Conservation (phyloP, 1,140 invertebrate genomes). For the Zaprionus inermis region DNA sequence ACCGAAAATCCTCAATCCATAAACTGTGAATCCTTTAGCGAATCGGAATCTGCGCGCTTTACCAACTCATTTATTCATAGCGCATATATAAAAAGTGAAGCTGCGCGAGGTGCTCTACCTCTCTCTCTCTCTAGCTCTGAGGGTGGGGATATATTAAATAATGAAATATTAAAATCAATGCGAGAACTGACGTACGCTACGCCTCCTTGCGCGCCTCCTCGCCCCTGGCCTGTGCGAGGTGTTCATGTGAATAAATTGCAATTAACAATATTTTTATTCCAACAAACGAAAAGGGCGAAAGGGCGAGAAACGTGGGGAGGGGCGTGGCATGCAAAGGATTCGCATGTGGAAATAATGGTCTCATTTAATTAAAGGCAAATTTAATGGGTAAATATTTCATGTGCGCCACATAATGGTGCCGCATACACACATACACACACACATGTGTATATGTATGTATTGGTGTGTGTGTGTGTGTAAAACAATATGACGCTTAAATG, state of each 20-base stretch:
- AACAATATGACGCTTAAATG: slow-evolving; percentile 55
- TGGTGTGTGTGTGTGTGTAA: background rate
- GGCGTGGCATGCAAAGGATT: slow-evolving; percentile 17
- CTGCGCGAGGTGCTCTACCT: background rate
- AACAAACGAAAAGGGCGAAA: slow-evolving; percentile 66
- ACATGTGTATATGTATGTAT: slow-evolving; percentile 12
- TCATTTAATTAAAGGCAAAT: slow-evolving; percentile 82
- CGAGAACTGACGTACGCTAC: slow-evolving; percentile 33
- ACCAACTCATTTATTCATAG: slow-evolving; percentile 71
- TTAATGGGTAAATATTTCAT: slow-evolving; percentile 82
- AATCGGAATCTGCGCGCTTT: slow-evolving; percentile 1
- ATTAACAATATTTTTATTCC: slow-evolving; percentile 83
- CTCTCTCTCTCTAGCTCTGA: background rate
- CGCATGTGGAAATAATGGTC: slow-evolving; percentile 27
- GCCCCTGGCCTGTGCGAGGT: slow-evolving; percentile 45
- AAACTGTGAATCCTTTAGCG: slow-evolving; percentile 1
- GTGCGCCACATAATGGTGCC: slow-evolving; percentile 30
- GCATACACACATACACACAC: slow-evolving; percentile 26
- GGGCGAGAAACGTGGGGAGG: background rate
- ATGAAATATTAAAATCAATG: slow-evolving; percentile 82
- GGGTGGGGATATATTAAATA: slow-evolving; percentile 63
- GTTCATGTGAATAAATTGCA: slow-evolving; percentile 83
- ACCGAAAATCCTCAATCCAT: background rate
- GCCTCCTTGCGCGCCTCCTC: background rate
- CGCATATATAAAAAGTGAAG: slow-evolving; percentile 52